Conservation (phyloP, 2,797 vertebrate species). For the Xiphophorus birchmanni region DNA sequence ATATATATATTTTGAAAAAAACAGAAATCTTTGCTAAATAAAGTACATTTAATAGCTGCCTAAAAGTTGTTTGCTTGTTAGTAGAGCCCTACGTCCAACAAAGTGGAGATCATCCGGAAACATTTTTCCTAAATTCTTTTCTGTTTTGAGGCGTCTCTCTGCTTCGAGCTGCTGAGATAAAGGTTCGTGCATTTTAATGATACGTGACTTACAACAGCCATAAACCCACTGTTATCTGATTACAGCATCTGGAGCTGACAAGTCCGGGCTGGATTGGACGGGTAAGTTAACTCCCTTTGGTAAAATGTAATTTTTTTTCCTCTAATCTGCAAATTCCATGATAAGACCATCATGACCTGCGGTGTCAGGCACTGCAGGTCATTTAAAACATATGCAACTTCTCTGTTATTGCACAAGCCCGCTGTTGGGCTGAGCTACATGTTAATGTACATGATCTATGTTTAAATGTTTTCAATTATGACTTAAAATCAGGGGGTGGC, state of each 20-base stretch:
- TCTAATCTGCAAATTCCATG: not conserved
- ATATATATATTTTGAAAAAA: too few relatives aligned
- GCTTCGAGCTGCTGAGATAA: not conserved
- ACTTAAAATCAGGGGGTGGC: not conserved
- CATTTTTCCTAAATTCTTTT: slow-evolving; percentile 5
- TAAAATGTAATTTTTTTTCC: not conserved
- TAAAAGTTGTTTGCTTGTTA: not conserved
- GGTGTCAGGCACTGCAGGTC: not conserved
- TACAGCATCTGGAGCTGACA: slow-evolving; percentile 75
- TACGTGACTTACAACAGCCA: not conserved
- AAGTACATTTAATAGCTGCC: too few relatives aligned
- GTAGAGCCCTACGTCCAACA: not conserved
- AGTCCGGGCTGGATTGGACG: slow-evolving; percentile 93
- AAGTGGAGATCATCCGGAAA: not conserved
- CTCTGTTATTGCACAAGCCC: not conserved
- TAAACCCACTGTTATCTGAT: slow-evolving; percentile 20
- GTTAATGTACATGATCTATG: not conserved
- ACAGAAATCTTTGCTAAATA: too few relatives aligned
- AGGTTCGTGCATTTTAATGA: not conserved
- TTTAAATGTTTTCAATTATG: not conserved
- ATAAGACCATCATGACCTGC: not conserved
- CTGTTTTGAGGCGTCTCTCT: not conserved
- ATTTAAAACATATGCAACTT: not conserved
- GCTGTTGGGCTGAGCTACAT: not conserved
- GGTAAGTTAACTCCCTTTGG: slow-evolving; percentile 78